These are phyloP conservation scores for Pseudeuparius sepicola DNA, from an alignment of 2,888 invertebrate genomes.

Conservation along the genomic window DNA sequence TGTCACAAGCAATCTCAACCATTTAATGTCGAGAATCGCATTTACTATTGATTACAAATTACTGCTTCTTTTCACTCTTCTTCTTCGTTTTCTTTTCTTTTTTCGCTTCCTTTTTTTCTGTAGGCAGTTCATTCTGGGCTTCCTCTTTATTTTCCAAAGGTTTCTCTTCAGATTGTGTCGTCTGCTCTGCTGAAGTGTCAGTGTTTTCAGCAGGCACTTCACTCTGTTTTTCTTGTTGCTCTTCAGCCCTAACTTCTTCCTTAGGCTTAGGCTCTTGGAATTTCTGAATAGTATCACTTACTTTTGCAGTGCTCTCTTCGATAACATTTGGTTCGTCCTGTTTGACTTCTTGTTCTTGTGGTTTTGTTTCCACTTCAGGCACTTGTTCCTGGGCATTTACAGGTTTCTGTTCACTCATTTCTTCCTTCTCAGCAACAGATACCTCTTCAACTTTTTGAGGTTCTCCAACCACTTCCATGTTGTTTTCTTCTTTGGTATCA, in stretches of 20 bases:
- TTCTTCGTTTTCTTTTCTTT: constrained; percentile 2
- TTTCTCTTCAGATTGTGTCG: constrained; percentile 1
- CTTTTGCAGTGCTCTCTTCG: neutral
- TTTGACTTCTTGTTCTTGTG: too few relatives aligned
- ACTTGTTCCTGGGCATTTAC: too few relatives aligned
- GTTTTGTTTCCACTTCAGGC: too few relatives aligned
- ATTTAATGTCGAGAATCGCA: too few relatives aligned
- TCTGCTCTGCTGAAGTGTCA: constrained; percentile 2
- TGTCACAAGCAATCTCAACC: too few relatives aligned
- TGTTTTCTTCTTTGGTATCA: constrained; percentile 2
- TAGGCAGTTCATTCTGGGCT: constrained; percentile 6
- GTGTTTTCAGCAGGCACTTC: constrained; percentile 7
- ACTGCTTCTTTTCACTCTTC: neutral
- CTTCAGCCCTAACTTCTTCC: constrained; percentile 4
- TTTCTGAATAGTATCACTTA: neutral
- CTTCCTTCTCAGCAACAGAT: too few relatives aligned
- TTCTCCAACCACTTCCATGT: too few relatives aligned
- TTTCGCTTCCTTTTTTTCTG: constrained; percentile 4
- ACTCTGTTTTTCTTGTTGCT: constrained; percentile 9
- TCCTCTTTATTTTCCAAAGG: too few relatives aligned
- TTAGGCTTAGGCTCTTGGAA: neutral
- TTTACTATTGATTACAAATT: too few relatives aligned
- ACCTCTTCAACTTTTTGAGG: too few relatives aligned
- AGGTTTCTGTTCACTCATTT: too few relatives aligned
- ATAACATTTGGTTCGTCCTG: too few relatives aligned